Evolutionary conservation across 2,888 invertebrate species (phyloP).

Genomic region (Pollenia amentaria): DNA sequence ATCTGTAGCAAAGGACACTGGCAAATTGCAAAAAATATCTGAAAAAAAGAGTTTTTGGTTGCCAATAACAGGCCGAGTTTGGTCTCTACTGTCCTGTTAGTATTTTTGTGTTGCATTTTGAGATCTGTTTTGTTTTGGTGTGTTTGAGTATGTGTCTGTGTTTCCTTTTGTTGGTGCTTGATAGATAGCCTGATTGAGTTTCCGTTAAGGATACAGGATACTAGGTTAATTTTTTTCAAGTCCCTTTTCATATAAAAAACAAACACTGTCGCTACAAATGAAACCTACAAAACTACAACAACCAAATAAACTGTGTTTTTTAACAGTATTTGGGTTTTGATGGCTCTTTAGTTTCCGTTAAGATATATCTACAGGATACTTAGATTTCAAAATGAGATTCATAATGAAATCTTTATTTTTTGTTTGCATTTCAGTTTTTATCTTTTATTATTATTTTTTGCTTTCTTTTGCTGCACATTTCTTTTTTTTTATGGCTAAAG

Average conservation of each 20-base stretch:
- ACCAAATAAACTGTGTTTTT: background rate
- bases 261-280: slow-evolving; percentile 9
- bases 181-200: slow-evolving; percentile 63
- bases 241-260: background rate
- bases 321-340: slow-evolving; percentile 29
- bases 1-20: background rate
- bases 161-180: slow-evolving; percentile 50
- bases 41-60: slow-evolving; percentile 26
- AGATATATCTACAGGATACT: slow-evolving; percentile 19
- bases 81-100: background rate
- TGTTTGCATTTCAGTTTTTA: background rate
- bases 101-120: slow-evolving; percentile 45
- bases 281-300: slow-evolving; percentile 12
- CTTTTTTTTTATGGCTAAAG: slow-evolving; percentile 15
- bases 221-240: slow-evolving; percentile 52
- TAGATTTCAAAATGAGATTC: slow-evolving; percentile 36
- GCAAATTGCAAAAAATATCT: background rate
- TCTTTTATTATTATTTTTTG: background rate
- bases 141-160: background rate
- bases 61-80: slow-evolving; percentile 21
- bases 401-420: slow-evolving; percentile 18
- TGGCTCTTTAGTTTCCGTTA: slow-evolving; percentile 41
- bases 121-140: slow-evolving; percentile 23
- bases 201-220: slow-evolving; percentile 70
- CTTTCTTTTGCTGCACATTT: background rate